Evolutionary conservation across 2,113 vertebrate species (phyloP).

Genomic region (Corapipo altera): DNA sequence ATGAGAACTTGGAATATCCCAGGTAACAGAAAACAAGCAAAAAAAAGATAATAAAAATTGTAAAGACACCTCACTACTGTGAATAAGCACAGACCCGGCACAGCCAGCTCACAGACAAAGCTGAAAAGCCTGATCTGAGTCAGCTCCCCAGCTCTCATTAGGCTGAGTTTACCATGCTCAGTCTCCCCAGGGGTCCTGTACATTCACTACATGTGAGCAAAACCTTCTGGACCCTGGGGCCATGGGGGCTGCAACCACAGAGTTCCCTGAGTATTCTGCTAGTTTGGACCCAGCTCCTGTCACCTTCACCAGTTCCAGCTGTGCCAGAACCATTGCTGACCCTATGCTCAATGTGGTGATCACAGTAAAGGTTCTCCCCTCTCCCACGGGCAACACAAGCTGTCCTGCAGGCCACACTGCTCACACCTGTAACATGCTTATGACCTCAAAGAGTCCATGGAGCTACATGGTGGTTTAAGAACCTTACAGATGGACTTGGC

Average conservation of each 20-base stretch:
- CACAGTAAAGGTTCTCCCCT: background rate
- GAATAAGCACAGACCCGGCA: background rate
- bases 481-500: background rate
- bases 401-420: background rate
- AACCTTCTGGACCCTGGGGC: background rate
- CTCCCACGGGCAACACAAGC: background rate
- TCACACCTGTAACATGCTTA: background rate
- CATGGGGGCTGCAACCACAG: background rate
- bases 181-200: background rate
- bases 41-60: background rate
- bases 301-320: background rate
- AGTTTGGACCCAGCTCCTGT: background rate
- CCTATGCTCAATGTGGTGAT: background rate
- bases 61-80: background rate
- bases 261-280: background rate
- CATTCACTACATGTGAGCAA: accelerated
- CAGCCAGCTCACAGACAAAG: background rate
- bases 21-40: background rate
- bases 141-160: background rate
- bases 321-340: background rate
- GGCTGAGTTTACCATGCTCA: background rate
- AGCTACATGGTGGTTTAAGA: background rate
- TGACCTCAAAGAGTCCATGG: background rate
- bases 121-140: background rate
- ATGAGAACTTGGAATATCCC: background rate